A percentile compares a stretch with the other conserved stretches of the same genome.
Evolutionary conservation across 92 coral and sea anemone species (phyloP).

Genomic region (Bergia puertoricense): DNA sequence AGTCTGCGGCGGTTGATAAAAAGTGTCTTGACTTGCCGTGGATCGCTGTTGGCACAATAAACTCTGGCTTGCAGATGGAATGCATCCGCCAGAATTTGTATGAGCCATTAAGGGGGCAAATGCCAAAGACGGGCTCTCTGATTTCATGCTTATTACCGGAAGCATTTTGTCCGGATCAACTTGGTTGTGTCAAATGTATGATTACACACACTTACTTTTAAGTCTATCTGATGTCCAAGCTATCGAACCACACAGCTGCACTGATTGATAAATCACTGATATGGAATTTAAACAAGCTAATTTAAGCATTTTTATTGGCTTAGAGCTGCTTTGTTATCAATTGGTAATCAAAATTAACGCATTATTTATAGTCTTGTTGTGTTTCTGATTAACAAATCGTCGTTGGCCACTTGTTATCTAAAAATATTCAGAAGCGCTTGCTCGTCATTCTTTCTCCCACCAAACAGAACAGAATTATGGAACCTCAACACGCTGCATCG

Average conservation of each 20-base stretch:
- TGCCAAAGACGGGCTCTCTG: constrained; percentile 10
- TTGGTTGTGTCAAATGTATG: background rate
- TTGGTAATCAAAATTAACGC: constrained; percentile 17
- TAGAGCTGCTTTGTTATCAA: constrained; percentile 37
- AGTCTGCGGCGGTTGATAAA: constrained; percentile 23
- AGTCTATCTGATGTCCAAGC: background rate
- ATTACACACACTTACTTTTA: background rate
- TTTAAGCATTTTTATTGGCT: constrained; percentile 39
- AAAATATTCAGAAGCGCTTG: background rate
- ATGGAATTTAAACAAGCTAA: constrained; percentile 33
- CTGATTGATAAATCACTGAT: constrained; percentile 7
- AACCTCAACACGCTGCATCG: background rate
- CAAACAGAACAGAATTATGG: background rate
- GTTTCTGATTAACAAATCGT: constrained; percentile 20
- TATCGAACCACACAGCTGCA: background rate
- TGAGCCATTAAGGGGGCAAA: constrained; percentile 8
- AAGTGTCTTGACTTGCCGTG: background rate
- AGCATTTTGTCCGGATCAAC: background rate
- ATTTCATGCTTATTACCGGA: constrained; percentile 5
- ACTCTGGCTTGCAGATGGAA: background rate
- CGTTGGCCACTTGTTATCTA: background rate
- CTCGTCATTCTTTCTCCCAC: background rate
- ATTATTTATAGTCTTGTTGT: constrained; percentile 27
- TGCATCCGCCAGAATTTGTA: background rate
- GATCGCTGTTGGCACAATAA: constrained; percentile 1